Base-by-base conservation (phyloP, 1,140 invertebrate species). In the Drosophila subobscura region DNA sequence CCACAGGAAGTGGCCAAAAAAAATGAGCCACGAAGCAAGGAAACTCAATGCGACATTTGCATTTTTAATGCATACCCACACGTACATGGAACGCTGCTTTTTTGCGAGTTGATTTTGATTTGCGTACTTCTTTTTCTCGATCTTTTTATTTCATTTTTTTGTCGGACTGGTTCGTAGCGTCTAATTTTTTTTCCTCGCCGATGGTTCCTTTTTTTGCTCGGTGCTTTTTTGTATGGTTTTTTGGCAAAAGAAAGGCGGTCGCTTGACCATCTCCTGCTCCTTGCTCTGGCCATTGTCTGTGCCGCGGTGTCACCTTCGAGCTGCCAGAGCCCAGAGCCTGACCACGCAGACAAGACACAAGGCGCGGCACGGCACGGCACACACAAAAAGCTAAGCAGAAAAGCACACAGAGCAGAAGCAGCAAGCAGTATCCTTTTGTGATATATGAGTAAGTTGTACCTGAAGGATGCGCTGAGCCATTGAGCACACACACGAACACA, bases 391-490 rank as follows among this genome's bases (percentile, higher is more conserved):
- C 75, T 86, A 90, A 90, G 79, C 70, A 90, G 85, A 86, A 90
- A 89, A 85, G 84, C 77, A 90, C 79, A 85, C 79, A 74, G 64
- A 56, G 53, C n/a, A n/a, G 65, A 47, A 68, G 63, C 52, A 83
- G 78, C 60, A 20, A 20, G 68, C 59, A 63, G 79, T 90, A 90
- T 90, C 83, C 88, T 90, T 90, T 89, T 90, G 88, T 91, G 89
- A 91, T 91, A 89, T 90, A 89, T 89, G 89, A 90, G 89, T 90
- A 89, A 89, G 84, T 90, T 86, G 84, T 90, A 90, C 84, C 89
- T 89, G 84, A 86, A 89, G 70, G 75, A 81, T 72, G 74, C 77
- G 83, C 78, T 90, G 85, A 90, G 89, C 89, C 83, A 71, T 90
- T 90, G 72, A 83, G 84, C 79, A 90, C 81, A 90, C 89, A 90